Evolutionary conservation across 1,140 invertebrate species (phyloP).

Genomic region (Tribolium madens): DNA sequence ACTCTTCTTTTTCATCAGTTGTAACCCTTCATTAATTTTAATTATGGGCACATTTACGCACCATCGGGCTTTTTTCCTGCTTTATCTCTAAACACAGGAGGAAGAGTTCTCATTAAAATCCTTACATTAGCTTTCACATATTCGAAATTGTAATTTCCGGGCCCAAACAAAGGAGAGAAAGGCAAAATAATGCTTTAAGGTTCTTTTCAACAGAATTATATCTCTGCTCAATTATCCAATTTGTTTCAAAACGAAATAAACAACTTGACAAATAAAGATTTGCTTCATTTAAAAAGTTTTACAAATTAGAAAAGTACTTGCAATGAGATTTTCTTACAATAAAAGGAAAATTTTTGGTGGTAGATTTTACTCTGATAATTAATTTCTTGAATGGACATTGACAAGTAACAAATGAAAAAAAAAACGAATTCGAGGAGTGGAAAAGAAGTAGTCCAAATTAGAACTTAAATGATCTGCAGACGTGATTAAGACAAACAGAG

Average conservation of each 20-base stretch:
- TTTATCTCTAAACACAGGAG: not conserved
- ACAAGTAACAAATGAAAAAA: not conserved
- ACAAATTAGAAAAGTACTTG: too few relatives aligned
- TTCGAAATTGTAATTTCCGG: not conserved
- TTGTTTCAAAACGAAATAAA: not conserved
- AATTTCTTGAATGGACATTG: not conserved
- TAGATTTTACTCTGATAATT: not conserved
- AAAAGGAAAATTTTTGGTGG: not conserved
- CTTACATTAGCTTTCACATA: not conserved
- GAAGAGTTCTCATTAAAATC: not conserved
- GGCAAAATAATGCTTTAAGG: not conserved
- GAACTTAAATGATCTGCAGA: not conserved
- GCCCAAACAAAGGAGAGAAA: not conserved
- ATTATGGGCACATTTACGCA: not conserved
- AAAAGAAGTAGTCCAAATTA: not conserved
- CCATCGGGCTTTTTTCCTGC: not conserved
- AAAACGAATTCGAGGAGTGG: not conserved
- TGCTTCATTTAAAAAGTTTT: not conserved
- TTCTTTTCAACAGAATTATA: not conserved
- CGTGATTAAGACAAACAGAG: not conserved
- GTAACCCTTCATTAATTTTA: conserved; percentile 25
- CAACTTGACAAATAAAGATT: not conserved
- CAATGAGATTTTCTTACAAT: too few relatives aligned
- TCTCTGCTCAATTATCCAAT: not conserved
- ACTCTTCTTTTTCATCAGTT: not conserved